Evolutionary conservation across 2,797 vertebrate species (phyloP), one percentile per base, ranked within the genome.

Genomic region (Manis javanica): DNA sequence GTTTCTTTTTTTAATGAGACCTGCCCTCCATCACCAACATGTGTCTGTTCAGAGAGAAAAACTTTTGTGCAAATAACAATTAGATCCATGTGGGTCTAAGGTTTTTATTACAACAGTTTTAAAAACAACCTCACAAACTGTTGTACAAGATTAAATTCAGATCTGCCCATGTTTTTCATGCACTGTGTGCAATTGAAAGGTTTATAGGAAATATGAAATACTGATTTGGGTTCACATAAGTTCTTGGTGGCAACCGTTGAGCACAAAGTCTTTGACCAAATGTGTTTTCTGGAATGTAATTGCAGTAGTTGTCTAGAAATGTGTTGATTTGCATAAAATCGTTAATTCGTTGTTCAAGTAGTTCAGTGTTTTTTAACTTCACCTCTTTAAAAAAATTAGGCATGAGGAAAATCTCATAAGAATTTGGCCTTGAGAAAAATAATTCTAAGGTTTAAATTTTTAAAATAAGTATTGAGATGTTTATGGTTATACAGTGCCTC

Each of bases 1-100:
- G 51, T 96, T 98, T 97, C 90, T 88, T 97, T 97, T 97, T 97
- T 93, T 97, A 97, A 97, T 97, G 75, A 97, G 96, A 94, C 89
- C 79, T 92, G 26, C 37, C 39, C 49, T 96, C 72, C 39, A 21
- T 86, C 34, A 11, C 55, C 63, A 93, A 34, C 24, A 82, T 91
- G 83, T 93, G 49, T 79, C 64, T 94, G 82, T 91, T 71, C 49
- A 87, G 87, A 95, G 59, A 93, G 64, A 88, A 75, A 66, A 69
- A 15, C 18, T 83, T 90, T 66, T 46, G 14, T 94, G 59, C 26
- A 3, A 78, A 61, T 49, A 69, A 86, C 95, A 96, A 79, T 94
- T 81, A 96, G 63, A 78, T 81, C 42, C 79, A 51, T 57, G 69
- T 91, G 68, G 11, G 91, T n/a, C 46, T 49, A 85, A 93, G 69